Base-by-base conservation (phyloP, 2,888 invertebrate species). In the Tetranychus piercei region DNA sequence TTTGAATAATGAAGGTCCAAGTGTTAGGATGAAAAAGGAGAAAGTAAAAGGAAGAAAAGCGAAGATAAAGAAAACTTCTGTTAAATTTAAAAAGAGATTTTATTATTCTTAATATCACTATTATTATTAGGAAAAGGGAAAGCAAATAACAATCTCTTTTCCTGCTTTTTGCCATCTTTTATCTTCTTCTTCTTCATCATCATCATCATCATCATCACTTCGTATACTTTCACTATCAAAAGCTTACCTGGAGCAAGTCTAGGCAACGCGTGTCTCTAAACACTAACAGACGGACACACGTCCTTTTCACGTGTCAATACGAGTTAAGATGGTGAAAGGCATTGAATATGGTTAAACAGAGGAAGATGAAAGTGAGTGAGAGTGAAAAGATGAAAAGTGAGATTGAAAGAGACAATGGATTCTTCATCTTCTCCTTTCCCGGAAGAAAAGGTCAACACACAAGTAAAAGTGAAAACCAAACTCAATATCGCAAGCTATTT, bases 351-450 rank as follows among this genome's bases (percentile, higher is more conserved):
- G 45, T 45, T 71, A 20, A 71, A 18, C 9, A 71, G 43, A 69
- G 69, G 4, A 23, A 69, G 69, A n/a, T 34, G 20, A 71, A 43
- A 34, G 34, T 34, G 73, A 75, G 67, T 6, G 73, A 45, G n/a
- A 71, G 44, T 22, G 65, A 23, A n/a, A 34, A 43, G 45, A 44
- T 9, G 71, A 71, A 71, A n/a, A 23, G 34, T 22, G 44, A 71
- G 71, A 45, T 18, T 15, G 55, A 45, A 23, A 73, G 73, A 73
- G 64, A 44, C 9, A 55, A 22, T 55, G 15, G 55, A 7, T 71
- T 43, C 23, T 69, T 15, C 45, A 11, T 45, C 45, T 11, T 45
- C 69, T 69, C n/a, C 69, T 18, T 15, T 69, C 69, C 23, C 69
- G 23, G 69, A 23, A 69, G 69, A 69, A 23, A 69, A 22, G 18